Conservation (phyloP, 92 coral and sea anemone species). For the Paramuricea clavata region DNA sequence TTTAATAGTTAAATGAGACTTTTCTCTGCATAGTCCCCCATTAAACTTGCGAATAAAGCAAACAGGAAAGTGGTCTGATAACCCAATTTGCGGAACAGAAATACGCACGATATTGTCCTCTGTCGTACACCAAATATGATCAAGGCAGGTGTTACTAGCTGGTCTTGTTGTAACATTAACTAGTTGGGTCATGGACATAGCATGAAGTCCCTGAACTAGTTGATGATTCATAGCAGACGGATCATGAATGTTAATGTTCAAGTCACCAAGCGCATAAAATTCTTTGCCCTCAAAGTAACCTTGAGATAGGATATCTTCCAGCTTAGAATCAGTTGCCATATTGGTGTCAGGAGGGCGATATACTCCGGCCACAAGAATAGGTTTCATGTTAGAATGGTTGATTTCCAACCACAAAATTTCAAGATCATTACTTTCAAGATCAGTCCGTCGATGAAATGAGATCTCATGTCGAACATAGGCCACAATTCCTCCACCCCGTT, state of each 20-base stretch:
- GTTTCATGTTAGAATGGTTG: slow-evolving; percentile 28
- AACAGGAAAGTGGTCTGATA: slow-evolving; percentile 43
- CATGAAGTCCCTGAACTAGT: slow-evolving; percentile 29
- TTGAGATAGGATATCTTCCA: slow-evolving; percentile 40
- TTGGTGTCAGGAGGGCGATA: slow-evolving; percentile 27
- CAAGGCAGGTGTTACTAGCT: slow-evolving; percentile 9
- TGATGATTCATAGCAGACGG: slow-evolving; percentile 35
- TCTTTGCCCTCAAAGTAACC: slow-evolving; percentile 41
- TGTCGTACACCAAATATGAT: slow-evolving; percentile 45
- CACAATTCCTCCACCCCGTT: no score
- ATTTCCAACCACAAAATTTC: slow-evolving; percentile 34
- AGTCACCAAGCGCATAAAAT: no score
- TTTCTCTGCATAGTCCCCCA: no score
- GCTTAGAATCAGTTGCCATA: not conserved
- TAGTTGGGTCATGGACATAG: slow-evolving; percentile 42
- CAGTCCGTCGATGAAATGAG: no score
- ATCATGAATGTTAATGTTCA: slow-evolving; percentile 41
- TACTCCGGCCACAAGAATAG: slow-evolving; percentile 39
- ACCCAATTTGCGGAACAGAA: slow-evolving; percentile 39
- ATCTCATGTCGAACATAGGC: no score
- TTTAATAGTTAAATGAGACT: no score
- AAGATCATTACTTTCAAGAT: no score
- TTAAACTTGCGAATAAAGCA: no score
- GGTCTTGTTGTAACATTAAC: slow-evolving; percentile 36
- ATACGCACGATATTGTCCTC: slow-evolving; percentile 29